Evolutionary conservation across 2,888 invertebrate genomes (phyloP), one percentile per base, ranked within the genome.

Genomic region (Aspidapion aeneum): DNA sequence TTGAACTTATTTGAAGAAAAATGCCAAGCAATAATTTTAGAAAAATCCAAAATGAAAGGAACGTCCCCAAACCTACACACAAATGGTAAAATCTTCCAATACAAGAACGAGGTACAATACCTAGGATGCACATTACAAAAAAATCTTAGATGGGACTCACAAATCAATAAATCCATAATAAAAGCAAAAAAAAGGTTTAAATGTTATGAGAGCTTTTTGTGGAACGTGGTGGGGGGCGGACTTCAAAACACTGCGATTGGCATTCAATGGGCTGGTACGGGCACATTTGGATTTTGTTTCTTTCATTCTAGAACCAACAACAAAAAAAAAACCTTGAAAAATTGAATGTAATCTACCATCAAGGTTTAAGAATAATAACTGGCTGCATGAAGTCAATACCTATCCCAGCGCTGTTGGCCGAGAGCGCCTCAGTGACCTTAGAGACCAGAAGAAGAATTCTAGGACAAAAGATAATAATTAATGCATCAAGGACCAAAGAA

Each of bases 151-250:
- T 63, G 21, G 59, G 59, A 5, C 19, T 63, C 35, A 35, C 35
- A 35, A 35, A 35, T 35, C 12, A 35, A 35, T 12, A 35, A 35
- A 7, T 35, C 35, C 3, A 35, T 35, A 35, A 35, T 12, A 35
- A 35, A 35, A 35, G 35, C 35, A 3, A 35, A 35, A 35, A n/a
- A 54, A 35, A 22, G 59, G 49, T 1, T 9, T 56, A 1, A 63
- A 63, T 20, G n/a, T 63, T 1, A 12, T 63, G 9, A 59, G 51
- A 50, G 20, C 19, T 2, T 21, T 63, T 20, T 7, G 54, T n/a
- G 57, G 63, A 57, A 57, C 60, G 3, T 63, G 63, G 63, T 63
- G 63, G 63, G 60, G 63, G 12, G 60, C 60, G 7, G 60, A 63
- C 21, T 57, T 57, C 1, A n/a, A 56, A 18, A 57, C 52, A 5